Evolutionary conservation across 2,797 vertebrate genomes (phyloP).

Genomic region (Corythornis leucogaster): DNA sequence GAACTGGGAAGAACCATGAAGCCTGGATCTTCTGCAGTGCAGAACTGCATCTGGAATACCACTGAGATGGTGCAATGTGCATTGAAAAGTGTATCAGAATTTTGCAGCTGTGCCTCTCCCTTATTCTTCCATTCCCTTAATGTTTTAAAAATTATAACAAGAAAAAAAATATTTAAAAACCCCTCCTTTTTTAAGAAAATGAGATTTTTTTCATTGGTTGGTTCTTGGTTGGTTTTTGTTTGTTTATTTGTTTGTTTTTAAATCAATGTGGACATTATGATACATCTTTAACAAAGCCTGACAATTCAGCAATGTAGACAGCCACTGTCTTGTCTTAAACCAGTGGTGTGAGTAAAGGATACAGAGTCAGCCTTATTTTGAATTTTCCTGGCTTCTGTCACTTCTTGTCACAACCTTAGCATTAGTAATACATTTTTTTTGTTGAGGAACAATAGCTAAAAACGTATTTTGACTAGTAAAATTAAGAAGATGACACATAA

Average conservation of each 20-base stretch:
- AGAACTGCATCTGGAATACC: background rate
- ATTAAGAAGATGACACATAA: slow-evolving; percentile 62
- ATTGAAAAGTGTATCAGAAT: background rate
- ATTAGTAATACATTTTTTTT: slow-evolving; percentile 66
- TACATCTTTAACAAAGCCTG: slow-evolving; percentile 52
- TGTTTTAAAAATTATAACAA: background rate
- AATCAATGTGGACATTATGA: background rate
- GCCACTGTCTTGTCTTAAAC: slow-evolving; percentile 40
- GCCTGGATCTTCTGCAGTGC: background rate
- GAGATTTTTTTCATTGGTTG: background rate
- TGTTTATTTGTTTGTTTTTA: background rate
- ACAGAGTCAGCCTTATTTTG: slow-evolving; percentile 40
- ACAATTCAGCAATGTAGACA: slow-evolving; percentile 41
- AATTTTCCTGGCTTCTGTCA: slow-evolving; percentile 58
- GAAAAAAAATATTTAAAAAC: background rate
- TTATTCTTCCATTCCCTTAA: background rate
- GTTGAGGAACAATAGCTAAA: slow-evolving; percentile 62
- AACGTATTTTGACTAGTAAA: slow-evolving; percentile 78
- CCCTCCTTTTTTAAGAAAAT: background rate
- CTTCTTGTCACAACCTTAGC: slow-evolving; percentile 63
- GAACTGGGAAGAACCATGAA: background rate
- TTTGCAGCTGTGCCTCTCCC: background rate
- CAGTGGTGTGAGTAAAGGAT: background rate
- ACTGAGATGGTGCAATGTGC: background rate
- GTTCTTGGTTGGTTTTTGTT: too few species aligned